phyloP scores from a whole-genome alignment of 2,888 invertebrate genomes.

The Dioctria linearis region DNA sequence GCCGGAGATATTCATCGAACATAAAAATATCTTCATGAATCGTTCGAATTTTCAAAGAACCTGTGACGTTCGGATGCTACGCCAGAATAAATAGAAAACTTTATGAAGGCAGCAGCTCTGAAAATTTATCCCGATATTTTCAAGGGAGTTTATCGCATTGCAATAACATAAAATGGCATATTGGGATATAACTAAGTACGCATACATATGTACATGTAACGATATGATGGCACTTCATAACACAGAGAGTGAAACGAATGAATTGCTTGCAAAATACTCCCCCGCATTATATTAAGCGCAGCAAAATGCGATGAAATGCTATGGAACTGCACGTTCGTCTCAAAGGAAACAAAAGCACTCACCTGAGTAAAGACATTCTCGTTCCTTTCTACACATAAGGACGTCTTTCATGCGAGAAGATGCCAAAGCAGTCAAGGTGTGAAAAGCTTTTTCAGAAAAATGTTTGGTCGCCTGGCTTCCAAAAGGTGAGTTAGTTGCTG shows the following conservation, averaged over 20 bases:
- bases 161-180: conserved; percentile 21
- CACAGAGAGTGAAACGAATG: conserved; percentile 18
- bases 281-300: background rate
- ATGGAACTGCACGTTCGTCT: conserved; percentile 15
- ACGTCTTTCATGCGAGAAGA: conserved; percentile 17
- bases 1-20: background rate
- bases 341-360: conserved; percentile 40
- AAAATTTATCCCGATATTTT: conserved; percentile 17
- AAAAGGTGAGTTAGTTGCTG: background rate
- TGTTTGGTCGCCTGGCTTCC: conserved; percentile 14
- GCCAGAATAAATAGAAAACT: conserved; percentile 31
- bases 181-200: background rate
- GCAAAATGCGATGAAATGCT: background rate
- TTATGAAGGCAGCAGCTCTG: conserved; percentile 1
- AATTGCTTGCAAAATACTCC: conserved; percentile 21
- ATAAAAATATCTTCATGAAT: conserved; percentile 16
- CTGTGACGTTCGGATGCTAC: background rate
- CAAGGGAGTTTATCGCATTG: conserved; percentile 22
- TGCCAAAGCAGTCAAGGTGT: conserved; percentile 33
- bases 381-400: background rate
- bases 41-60: conserved; percentile 21
- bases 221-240: conserved; percentile 1
- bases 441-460: conserved; percentile 32
- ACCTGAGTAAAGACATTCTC: conserved; percentile 35
- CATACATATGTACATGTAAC: too few relatives aligned